Evolutionary conservation across 2,888 invertebrate genomes (phyloP), one percentile per base, ranked within the genome.

Genomic region (Rhaphigaster nebulosa): DNA sequence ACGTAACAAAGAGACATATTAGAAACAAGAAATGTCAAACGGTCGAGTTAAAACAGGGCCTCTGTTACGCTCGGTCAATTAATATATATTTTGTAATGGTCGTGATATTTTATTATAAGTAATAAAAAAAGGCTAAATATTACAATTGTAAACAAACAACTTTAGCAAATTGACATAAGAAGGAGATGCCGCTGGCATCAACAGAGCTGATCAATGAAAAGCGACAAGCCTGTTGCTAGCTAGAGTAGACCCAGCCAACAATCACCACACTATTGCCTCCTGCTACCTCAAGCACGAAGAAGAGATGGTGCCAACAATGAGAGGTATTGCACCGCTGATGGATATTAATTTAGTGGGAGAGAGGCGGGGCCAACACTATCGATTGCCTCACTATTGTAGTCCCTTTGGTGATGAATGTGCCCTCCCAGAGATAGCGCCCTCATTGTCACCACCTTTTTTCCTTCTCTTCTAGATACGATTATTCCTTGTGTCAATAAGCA

Each of bases 401-500:
- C 34, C 0, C 34, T 20, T 34, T 8, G 70, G 70, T 76, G 70
- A 76, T 76, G 70, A 76, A 76, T 76, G 34, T 23, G 18, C 70
- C 70, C 70, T 15, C 20, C 20, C 34, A 23, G 20, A 76, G 70
- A 76, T 76, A 76, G 70, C 34, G 38, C 70, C 4, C 29, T 76
- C 70, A 76, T 76, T 76, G 70, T 76, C 70, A 38, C 38, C 20
- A 3, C 70, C 70, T 76, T 76, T 76, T 76, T 65, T 38, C 70
- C 70, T 12, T 6, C 70, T 29, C 70, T 8, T 20, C 70, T 20
- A 34, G 70, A 76, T 76, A 76, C 70, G 34, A 76, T 76, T 76
- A 76, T 76, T 76, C 38, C 70, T 20, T 20, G 38, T 76, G 70
- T 76, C 70, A 76, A 76, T 76, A 76, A 76, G 70, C 70, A 76